Evolutionary conservation across 2,113 vertebrate genomes (phyloP), one percentile per base, ranked within the genome.

Genomic region (Aptenodytes patagonicus): DNA sequence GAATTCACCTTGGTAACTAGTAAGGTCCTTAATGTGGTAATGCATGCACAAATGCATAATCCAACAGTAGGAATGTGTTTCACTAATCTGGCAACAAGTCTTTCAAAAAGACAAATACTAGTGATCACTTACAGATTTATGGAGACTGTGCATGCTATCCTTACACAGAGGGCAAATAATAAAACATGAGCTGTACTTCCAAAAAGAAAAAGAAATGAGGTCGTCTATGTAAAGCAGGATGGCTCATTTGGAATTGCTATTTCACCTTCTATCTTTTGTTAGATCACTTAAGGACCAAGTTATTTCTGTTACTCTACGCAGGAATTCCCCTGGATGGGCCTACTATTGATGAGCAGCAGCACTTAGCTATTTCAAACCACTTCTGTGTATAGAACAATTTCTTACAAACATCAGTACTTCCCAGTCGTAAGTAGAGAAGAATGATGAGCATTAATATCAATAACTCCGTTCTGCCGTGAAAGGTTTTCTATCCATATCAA

Each of bases 51-150:
- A 52, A 49, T 6, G 8, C 71, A n/a, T 16, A 60, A 69, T 9
- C 31, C 21, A 55, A 12, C 2, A 2, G 42, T 2, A 69, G n/a
- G 34, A 65, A 60, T 1, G 2, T 4, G 25, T 6, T 46, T 40
- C 46, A 12, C 38, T 70, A 32, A 38, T 13, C 28, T 64, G 38
- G 44, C 40, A 77, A 60, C 28, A 42, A 58, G 26, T 32, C 28
- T 60, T 58, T 38, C 29, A 42, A 81, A 83, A 15, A 60, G 36
- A 38, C 25, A 68, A 55, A 31, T 22, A 20, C 46, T 40, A n/a
- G 14, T 3, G 8, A 71, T 31, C 24, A 19, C 65, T 47, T 42
- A 15, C 13, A 54, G 64, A 52, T 68, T 51, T 34, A 46, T 28
- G 29, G n/a, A 78, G 17, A 68, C 11, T 17, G 22, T 47, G 64